phyloP scores from a whole-genome alignment of 2,113 vertebrate species.

The Semnornis frantzii region DNA sequence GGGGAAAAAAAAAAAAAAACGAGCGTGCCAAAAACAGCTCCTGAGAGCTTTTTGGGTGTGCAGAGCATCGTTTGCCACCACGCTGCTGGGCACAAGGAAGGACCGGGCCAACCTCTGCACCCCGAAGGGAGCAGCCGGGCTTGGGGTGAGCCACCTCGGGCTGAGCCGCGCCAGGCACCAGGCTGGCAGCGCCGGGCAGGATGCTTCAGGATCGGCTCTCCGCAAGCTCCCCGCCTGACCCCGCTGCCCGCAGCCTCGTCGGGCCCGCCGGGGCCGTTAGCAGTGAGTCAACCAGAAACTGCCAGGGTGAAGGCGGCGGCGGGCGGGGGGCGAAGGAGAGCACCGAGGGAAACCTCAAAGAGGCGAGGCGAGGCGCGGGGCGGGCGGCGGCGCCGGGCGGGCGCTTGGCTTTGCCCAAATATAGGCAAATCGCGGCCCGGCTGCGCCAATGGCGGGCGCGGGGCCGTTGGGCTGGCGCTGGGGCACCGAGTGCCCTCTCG shows the following conservation, averaged over 20 bases:
- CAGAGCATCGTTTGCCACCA: background rate
- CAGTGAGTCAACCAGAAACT: slow-evolving; percentile 81
- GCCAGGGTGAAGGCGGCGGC: slow-evolving; percentile 10
- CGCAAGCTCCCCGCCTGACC: accelerated
- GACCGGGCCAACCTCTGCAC: background rate
- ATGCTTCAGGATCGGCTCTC: background rate
- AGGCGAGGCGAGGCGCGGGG: slow-evolving; percentile 66
- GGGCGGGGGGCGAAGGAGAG: slow-evolving; percentile 52
- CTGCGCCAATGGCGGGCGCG: slow-evolving; percentile 33
- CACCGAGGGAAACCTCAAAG: slow-evolving; percentile 76
- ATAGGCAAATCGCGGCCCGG: slow-evolving; percentile 59
- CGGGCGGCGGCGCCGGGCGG: background rate
- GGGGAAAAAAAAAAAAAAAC: background rate
- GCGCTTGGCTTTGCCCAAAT: slow-evolving; percentile 69
- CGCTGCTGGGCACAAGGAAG: background rate
- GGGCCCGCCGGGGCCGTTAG: slow-evolving; percentile 53
- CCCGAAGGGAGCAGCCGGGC: background rate
- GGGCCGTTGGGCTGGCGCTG: background rate
- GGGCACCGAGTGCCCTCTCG: background rate
- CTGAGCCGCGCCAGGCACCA: accelerated
- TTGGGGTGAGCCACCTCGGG: accelerated
- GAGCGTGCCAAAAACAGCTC: background rate
- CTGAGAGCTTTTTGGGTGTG: background rate
- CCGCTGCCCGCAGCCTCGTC: background rate
- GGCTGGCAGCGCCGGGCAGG: accelerated